Evolutionary conservation across 2,797 vertebrate genomes (phyloP).

Genomic region (Epinephelus malabaricus): DNA sequence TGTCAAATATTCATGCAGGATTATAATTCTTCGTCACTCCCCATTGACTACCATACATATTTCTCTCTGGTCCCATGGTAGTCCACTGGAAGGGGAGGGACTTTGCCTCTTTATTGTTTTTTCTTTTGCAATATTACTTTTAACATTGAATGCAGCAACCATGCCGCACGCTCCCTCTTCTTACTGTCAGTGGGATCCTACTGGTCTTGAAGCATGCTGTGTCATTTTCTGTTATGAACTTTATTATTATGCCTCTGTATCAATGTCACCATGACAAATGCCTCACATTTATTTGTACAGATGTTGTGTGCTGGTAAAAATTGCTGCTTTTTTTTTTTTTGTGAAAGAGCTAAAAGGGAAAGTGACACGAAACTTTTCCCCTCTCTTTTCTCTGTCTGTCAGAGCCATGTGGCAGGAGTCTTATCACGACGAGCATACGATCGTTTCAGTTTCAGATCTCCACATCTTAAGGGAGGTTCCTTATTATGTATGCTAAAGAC

Average conservation of each 20-base stretch:
- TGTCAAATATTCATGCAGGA: too few relatives aligned
- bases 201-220: constrained; percentile 1
- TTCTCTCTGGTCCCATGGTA: too few relatives aligned
- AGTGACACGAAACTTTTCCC: constrained; percentile 30
- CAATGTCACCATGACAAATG: constrained; percentile 55
- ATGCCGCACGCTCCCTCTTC: neutral
- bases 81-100: too few relatives aligned
- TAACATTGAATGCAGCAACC: neutral
- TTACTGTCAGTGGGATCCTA: neutral
- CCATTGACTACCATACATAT: too few relatives aligned
- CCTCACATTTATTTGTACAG: constrained; percentile 39
- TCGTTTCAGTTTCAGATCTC: constrained; percentile 56
- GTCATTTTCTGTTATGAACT: constrained; percentile 38
- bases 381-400: constrained; percentile 24
- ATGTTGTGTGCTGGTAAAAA: constrained; percentile 21
- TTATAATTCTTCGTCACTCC: too few relatives aligned
- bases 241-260: constrained; percentile 37
- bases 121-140: neutral
- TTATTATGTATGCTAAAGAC: constrained; percentile 76
- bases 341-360: constrained; percentile 21
- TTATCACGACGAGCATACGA: constrained; percentile 36
- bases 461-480: constrained; percentile 61
- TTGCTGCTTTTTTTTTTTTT: neutral
- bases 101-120: too few relatives aligned
- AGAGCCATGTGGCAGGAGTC: constrained; percentile 30